These are phyloP conservation scores for Chaunax sp. DNA, from an alignment of 2,797 vertebrate species.

Conservation along the genomic window DNA sequence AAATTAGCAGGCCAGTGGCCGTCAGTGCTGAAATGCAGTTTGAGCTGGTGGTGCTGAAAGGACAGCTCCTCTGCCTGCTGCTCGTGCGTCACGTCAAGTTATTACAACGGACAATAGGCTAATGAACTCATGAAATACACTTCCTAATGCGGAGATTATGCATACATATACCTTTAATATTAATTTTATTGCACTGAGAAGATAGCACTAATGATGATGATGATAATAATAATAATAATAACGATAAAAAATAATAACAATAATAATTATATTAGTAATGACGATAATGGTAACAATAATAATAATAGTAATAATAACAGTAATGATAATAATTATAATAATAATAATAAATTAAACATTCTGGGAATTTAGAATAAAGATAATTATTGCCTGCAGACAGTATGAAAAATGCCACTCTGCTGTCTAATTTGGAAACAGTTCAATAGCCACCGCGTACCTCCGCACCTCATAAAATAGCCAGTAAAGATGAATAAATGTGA, in stretches of 20 bases:
- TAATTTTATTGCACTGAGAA: background rate
- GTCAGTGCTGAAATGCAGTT: slow-evolving; percentile 44
- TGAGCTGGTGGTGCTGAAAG: slow-evolving; percentile 79
- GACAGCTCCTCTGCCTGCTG: slow-evolving; percentile 75
- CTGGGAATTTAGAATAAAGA: background rate
- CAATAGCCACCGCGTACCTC: background rate
- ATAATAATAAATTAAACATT: background rate
- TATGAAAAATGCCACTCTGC: background rate
- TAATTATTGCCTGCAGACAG: background rate
- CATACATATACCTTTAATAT: slow-evolving; percentile 2
- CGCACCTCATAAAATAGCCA: background rate
- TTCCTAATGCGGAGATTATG: slow-evolving; percentile 40
- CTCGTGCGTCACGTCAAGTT: slow-evolving; percentile 35
- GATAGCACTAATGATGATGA: background rate
- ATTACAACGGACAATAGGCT: slow-evolving; percentile 51
- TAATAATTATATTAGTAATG: background rate
- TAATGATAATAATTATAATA: background rate
- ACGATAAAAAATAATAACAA: background rate
- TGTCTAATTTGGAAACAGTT: background rate
- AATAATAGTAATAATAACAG: background rate
- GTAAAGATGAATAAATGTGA: too few relatives aligned
- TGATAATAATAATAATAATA: too few relatives aligned
- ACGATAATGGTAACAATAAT: background rate
- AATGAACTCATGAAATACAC: slow-evolving; percentile 50
- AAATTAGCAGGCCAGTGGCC: slow-evolving; percentile 42